phyloP scores from a whole-genome alignment of 92 coral and sea anemone genomes.

The Parazoanthus swiftii region DNA sequence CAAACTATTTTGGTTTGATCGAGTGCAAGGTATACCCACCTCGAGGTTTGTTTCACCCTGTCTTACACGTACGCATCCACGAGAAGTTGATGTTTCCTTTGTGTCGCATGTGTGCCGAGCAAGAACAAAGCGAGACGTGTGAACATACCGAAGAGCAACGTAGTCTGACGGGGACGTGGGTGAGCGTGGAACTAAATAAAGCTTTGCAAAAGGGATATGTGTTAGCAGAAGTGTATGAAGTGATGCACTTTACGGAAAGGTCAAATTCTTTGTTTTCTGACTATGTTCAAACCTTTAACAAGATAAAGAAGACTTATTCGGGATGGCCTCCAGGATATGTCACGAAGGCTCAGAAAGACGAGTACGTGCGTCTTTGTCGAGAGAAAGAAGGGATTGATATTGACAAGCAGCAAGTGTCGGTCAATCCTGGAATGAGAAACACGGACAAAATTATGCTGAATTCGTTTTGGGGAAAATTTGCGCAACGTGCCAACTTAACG shows the following conservation, averaged over 20 bases:
- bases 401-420: neutral
- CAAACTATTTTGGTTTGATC: constrained; percentile 26
- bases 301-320: neutral
- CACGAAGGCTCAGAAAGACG: neutral
- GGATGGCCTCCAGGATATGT: neutral
- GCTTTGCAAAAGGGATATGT: neutral
- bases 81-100: constrained; percentile 28
- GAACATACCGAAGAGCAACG: constrained; percentile 5
- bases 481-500: too few relatives aligned
- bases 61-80: neutral
- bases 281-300: neutral
- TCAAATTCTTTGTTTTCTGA: neutral
- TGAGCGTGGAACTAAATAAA: neutral
- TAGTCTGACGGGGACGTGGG: neutral
- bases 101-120: constrained; percentile 29
- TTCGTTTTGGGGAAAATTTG: constrained; percentile 16
- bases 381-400: neutral
- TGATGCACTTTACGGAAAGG: neutral
- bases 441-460: constrained; percentile 8
- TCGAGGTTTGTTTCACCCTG: neutral
- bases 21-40: constrained; percentile 39
- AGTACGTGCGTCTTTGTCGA: neutral
- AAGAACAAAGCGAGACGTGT: neutral
- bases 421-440: neutral
- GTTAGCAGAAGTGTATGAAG: neutral